These are phyloP conservation scores for Gobionotothen gibberifrons DNA, from an alignment of 2,797 vertebrate species.

Conservation along the genomic window DNA sequence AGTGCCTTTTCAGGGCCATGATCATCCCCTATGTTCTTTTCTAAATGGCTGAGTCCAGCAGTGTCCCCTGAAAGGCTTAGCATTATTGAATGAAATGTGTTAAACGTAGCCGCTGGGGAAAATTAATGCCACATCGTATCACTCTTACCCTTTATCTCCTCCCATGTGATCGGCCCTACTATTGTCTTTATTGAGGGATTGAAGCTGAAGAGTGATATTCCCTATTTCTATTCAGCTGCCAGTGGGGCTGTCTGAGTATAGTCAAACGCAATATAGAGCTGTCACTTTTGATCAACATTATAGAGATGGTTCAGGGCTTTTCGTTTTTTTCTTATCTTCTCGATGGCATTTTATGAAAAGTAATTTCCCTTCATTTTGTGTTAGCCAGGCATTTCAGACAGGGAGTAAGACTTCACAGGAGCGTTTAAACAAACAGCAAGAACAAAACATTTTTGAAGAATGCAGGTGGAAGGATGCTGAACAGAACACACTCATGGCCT, in stretches of 20 bases:
- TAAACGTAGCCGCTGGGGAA: conserved; percentile 65
- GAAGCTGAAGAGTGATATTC: conserved; percentile 73
- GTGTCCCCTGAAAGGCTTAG: conserved; percentile 67
- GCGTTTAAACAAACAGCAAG: conserved; percentile 37
- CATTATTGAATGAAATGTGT: conserved; percentile 76
- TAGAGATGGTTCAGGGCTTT: conserved; percentile 55
- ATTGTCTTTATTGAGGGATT: conserved; percentile 74
- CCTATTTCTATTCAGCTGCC: conserved; percentile 59
- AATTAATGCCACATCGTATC: conserved; percentile 75
- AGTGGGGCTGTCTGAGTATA: conserved; percentile 41
- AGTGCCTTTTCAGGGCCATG: conserved; percentile 47
- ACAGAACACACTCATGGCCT: conserved; percentile 33
- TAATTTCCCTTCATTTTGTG: conserved; percentile 59
- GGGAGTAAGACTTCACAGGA: conserved; percentile 43
- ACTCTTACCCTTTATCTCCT: conserved; percentile 68
- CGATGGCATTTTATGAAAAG: conserved; percentile 55
- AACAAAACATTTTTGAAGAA: conserved; percentile 38
- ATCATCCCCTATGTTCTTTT: conserved; percentile 55
- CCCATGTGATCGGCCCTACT: conserved; percentile 44
- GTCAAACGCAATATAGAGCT: conserved; percentile 74
- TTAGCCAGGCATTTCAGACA: conserved; percentile 24
- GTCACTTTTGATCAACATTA: conserved; percentile 82
- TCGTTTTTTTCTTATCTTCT: neutral
- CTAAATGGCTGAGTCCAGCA: conserved; percentile 55
- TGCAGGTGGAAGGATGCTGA: conserved; percentile 24